phyloP scores from a whole-genome alignment of 2,888 invertebrate species.

The Piscicola geometra region DNA sequence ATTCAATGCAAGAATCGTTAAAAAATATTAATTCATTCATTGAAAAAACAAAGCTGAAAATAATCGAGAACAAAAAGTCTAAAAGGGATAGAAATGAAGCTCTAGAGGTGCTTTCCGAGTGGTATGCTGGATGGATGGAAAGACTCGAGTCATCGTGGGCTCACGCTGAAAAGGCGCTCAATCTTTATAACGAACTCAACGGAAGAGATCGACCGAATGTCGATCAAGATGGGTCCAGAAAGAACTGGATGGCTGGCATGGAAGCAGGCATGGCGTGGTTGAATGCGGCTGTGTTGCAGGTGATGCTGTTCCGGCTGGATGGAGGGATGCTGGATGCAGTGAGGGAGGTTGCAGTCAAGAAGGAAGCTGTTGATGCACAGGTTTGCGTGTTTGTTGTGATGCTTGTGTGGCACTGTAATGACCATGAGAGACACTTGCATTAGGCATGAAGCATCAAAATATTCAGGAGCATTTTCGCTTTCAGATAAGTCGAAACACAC shows the following conservation, averaged over 20 bases:
- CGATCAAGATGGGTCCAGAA: neutral
- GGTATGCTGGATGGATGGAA: slow-evolving; percentile 2
- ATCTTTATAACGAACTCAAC: neutral
- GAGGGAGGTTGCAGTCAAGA: slow-evolving; percentile 11
- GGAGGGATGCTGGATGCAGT: slow-evolving; percentile 17
- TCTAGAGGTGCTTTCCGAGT: neutral
- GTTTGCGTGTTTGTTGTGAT: neutral
- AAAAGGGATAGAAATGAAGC: neutral
- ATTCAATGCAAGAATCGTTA: neutral
- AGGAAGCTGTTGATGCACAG: neutral
- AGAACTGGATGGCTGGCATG: slow-evolving; percentile 11
- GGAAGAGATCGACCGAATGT: neutral
- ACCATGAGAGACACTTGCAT: neutral
- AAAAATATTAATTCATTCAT: neutral
- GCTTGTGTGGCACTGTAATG: neutral
- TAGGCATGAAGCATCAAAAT: too few species aligned
- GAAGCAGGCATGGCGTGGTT: slow-evolving; percentile 44
- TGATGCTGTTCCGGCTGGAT: slow-evolving; percentile 14
- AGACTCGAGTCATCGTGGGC: neutral
- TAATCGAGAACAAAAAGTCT: neutral
- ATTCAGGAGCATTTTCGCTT: too few species aligned
- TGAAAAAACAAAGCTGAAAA: neutral
- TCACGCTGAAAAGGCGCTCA: neutral
- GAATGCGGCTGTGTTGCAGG: slow-evolving; percentile 46
- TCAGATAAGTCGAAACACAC: too few species aligned